phyloP scores from a whole-genome alignment of 2,113 vertebrate species.

The Orcinus orca region DNA sequence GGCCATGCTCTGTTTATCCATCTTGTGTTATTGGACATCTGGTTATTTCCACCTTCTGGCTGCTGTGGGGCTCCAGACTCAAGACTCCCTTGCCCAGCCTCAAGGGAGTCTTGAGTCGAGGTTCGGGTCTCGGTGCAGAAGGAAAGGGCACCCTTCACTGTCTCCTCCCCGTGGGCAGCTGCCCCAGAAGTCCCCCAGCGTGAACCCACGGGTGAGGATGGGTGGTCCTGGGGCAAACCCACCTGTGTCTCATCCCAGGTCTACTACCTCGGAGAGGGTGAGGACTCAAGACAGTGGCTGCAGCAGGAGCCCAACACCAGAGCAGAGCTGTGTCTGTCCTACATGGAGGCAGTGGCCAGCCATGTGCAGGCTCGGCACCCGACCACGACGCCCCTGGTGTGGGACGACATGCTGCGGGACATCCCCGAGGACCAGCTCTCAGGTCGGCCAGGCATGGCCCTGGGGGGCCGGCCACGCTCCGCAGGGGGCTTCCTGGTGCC shows the following conservation, averaged over 20 bases:
- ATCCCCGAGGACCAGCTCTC: constrained; percentile 86
- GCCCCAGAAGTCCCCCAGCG: not conserved
- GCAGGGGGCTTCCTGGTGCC: not conserved
- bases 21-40: not conserved
- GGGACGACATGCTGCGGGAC: constrained; percentile 96
- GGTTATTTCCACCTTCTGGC: not conserved
- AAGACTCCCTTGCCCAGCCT: not conserved
- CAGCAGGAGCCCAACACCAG: constrained; percentile 79
- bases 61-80: not conserved
- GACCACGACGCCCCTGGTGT: constrained; percentile 87
- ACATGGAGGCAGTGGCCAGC: constrained; percentile 89
- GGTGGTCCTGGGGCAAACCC: fast-evolving
- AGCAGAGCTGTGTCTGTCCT: constrained; percentile 90
- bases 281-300: constrained; percentile 91
- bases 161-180: not conserved
- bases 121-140: not conserved
- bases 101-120: not conserved
- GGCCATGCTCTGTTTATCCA: not conserved
- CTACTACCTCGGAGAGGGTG: constrained; percentile 92
- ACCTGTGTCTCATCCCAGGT: constrained; percentile 82
- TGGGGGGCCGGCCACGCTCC: not conserved
- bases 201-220: fast-evolving
- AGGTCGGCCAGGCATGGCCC: constrained; percentile 80
- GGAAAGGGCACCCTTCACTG: not conserved
- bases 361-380: constrained; percentile 83